Percentiles rank a stretch among this genome's conserved stretches.
Conservation (phyloP, 2,888 invertebrate genomes). For the Scelioninae gen. 1 region DNA sequence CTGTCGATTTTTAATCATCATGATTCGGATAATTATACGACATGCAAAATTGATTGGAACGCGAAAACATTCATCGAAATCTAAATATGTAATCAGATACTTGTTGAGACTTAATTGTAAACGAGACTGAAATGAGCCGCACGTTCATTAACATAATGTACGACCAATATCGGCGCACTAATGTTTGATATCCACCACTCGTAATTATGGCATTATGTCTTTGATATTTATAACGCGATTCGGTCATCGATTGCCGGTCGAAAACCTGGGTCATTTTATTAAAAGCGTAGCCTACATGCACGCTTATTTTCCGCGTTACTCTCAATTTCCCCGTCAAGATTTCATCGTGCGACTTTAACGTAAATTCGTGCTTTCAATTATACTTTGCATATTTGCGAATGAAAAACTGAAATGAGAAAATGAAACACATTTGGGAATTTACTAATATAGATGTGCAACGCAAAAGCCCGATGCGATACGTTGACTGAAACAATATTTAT, state of each 20-base stretch:
- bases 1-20: too few relatives aligned
- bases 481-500: slow-evolving; percentile 33
- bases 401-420: slow-evolving; percentile 41
- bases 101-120: slow-evolving; percentile 38
- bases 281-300: not conserved
- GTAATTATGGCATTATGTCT: slow-evolving; percentile 42
- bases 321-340: slow-evolving; percentile 35
- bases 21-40: not conserved
- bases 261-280: too few relatives aligned
- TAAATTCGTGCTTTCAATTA: slow-evolving; percentile 30
- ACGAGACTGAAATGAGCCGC: slow-evolving; percentile 28
- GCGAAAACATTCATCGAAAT: not conserved
- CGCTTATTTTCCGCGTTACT: slow-evolving; percentile 25
- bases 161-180: slow-evolving; percentile 39
- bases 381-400: slow-evolving; percentile 25
- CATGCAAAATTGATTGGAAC: not conserved
- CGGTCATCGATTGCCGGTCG: slow-evolving; percentile 27
- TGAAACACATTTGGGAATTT: slow-evolving; percentile 29
- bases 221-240: slow-evolving; percentile 36
- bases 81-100: slow-evolving; percentile 28
- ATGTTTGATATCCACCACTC: slow-evolving; percentile 49
- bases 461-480: slow-evolving; percentile 3
- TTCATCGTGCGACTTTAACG: slow-evolving; percentile 26
- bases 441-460: slow-evolving; percentile 16
- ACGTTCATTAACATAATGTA: slow-evolving; percentile 50